phyloP scores from a whole-genome alignment of 2,113 vertebrate species.

The human (Homo sapiens) region DNA sequence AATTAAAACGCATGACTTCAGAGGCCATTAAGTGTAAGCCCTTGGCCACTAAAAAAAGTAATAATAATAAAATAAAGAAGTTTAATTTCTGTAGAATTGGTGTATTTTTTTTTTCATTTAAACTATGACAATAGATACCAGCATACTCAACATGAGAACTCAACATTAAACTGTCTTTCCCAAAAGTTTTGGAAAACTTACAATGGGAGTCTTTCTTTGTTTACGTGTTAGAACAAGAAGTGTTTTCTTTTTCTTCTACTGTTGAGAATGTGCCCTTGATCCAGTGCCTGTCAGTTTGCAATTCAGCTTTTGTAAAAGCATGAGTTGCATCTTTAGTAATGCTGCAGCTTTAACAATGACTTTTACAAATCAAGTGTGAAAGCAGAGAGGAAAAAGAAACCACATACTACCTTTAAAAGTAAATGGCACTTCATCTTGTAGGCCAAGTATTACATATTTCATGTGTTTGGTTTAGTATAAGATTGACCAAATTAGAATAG shows the following conservation, averaged over 20 bases:
- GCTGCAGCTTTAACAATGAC: background rate
- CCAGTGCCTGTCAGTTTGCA: background rate
- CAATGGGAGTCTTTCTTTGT: background rate
- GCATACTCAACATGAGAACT: background rate
- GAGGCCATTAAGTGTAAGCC: background rate
- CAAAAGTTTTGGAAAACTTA: background rate
- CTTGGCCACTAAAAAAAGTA: background rate
- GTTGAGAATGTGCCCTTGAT: background rate
- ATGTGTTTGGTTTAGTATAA: background rate
- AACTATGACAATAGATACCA: background rate
- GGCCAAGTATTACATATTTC: background rate
- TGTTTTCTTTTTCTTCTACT: background rate
- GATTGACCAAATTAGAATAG: background rate
- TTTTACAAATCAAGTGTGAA: background rate
- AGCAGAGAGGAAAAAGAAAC: background rate
- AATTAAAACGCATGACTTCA: constrained; percentile 13
- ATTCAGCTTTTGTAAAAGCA: background rate
- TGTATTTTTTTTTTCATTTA: background rate
- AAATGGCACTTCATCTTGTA: background rate
- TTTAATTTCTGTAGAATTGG: background rate
- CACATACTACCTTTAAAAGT: background rate
- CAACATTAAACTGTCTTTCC: background rate
- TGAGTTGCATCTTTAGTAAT: background rate
- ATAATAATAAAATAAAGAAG: background rate
- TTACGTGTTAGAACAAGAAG: background rate